These are phyloP conservation scores for Onychomys torridus DNA, from an alignment of 2,797 vertebrate genomes.

Conservation along the genomic window DNA sequence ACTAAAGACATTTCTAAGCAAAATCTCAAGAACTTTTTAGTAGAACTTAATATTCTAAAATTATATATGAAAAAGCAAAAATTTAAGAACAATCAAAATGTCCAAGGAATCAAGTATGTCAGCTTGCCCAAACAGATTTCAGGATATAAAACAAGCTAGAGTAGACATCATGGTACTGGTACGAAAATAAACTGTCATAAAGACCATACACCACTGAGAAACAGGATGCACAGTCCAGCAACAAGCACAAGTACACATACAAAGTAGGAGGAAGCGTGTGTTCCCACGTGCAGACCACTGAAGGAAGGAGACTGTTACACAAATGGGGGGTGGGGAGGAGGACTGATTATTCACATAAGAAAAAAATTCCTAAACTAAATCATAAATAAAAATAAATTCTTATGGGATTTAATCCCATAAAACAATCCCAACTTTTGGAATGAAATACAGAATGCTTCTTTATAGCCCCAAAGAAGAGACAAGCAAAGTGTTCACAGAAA, in stretches of 20 bases:
- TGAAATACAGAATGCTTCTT: neutral
- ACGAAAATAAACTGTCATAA: neutral
- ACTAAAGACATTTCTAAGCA: constrained; percentile 11
- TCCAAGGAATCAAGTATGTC: neutral
- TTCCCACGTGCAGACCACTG: neutral
- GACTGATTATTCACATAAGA: neutral
- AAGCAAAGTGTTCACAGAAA: neutral
- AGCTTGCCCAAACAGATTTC: neutral
- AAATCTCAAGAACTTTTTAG: neutral
- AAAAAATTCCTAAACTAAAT: neutral
- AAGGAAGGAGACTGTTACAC: neutral
- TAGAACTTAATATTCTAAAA: neutral
- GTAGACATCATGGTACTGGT: neutral
- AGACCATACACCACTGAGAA: neutral
- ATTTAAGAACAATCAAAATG: neutral
- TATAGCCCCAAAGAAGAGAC: neutral
- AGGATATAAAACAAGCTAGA: neutral
- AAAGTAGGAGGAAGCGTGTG: neutral
- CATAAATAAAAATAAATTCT: neutral
- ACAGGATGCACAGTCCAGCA: neutral
- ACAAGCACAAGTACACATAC: neutral
- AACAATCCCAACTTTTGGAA: constrained; percentile 9
- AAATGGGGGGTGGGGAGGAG: neutral
- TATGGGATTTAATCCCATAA: neutral
- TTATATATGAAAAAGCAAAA: constrained; percentile 40